phyloP scores from a whole-genome alignment of 2,797 vertebrate genomes.

The Liparis tanakae region DNA sequence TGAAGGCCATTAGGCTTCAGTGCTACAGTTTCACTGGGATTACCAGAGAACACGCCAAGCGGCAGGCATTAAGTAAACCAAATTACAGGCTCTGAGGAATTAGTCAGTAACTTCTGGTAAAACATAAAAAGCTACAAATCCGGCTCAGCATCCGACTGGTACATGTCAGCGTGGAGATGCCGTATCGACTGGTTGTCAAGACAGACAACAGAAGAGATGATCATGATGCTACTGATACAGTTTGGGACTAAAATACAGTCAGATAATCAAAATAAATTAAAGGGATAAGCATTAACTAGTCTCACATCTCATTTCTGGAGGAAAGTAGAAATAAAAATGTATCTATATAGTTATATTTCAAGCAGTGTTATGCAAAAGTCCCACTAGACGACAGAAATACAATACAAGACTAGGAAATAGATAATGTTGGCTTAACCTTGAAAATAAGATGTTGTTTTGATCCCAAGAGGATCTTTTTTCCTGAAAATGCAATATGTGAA shows the following conservation, averaged over 20 bases:
- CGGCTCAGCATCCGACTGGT: slow-evolving; percentile 1
- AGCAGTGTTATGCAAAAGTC: neutral
- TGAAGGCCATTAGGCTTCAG: slow-evolving; percentile 56
- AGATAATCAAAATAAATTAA: neutral
- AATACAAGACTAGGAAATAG: neutral
- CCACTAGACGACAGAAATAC: neutral
- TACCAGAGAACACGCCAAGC: slow-evolving; percentile 36
- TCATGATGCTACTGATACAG: neutral
- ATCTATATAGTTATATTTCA: neutral
- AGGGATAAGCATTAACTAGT: neutral
- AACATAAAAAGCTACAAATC: slow-evolving; percentile 22
- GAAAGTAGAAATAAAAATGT: neutral
- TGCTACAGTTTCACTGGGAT: slow-evolving; percentile 46
- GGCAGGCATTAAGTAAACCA: slow-evolving; percentile 49
- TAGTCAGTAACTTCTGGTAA: slow-evolving; percentile 41
- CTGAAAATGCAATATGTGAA: neutral
- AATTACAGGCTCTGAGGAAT: slow-evolving; percentile 41
- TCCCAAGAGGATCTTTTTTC: slow-evolving; percentile 2
- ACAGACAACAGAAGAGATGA: neutral
- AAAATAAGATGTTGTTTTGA: neutral
- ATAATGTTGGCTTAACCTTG: slow-evolving; percentile 2
- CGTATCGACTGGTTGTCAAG: neutral
- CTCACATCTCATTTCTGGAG: neutral
- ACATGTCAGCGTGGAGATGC: slow-evolving; percentile 5
- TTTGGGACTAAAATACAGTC: neutral